phyloP scores from a whole-genome alignment of 2,888 invertebrate species.

The Ophion ellenae region DNA sequence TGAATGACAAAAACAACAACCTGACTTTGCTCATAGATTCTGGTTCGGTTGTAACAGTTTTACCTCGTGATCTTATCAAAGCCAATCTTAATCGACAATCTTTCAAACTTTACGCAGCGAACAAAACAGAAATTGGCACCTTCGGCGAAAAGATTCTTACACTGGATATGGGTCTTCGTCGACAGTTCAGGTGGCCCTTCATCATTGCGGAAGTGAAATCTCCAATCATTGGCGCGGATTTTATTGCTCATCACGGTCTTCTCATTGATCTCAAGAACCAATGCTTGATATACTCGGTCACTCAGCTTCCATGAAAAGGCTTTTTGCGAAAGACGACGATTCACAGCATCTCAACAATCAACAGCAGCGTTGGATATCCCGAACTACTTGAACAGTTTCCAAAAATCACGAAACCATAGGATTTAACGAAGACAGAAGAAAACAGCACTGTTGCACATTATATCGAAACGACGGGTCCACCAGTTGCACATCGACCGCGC shows the following conservation, averaged over 20 bases:
- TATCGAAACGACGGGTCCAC: neutral
- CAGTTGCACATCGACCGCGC: neutral
- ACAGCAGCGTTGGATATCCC: neutral
- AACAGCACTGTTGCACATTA: neutral
- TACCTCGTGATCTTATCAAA: slow-evolving; percentile 33
- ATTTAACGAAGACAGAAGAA: neutral
- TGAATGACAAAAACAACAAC: slow-evolving; percentile 43
- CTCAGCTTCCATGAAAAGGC: slow-evolving; percentile 22
- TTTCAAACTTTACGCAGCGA: slow-evolving; percentile 56
- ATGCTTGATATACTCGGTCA: slow-evolving; percentile 43
- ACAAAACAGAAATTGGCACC: slow-evolving; percentile 52
- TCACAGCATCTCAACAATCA: slow-evolving; percentile 33
- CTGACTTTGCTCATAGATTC: slow-evolving; percentile 59
- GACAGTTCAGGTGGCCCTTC: slow-evolving; percentile 58
- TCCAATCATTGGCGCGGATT: slow-evolving; percentile 65
- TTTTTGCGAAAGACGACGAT: neutral
- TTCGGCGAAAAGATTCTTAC: slow-evolving; percentile 48
- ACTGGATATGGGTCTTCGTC: slow-evolving; percentile 52
- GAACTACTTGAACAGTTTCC: slow-evolving; percentile 2
- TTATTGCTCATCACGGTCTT: slow-evolving; percentile 45
- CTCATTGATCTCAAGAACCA: slow-evolving; percentile 56
- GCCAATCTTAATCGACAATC: neutral
- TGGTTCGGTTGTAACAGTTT: slow-evolving; percentile 58
- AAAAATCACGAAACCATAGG: slow-evolving; percentile 21
- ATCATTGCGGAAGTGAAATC: slow-evolving; percentile 56